These are phyloP conservation scores for Noctilio leporinus DNA, from an alignment of 2,113 vertebrate genomes.

Conservation along the genomic window DNA sequence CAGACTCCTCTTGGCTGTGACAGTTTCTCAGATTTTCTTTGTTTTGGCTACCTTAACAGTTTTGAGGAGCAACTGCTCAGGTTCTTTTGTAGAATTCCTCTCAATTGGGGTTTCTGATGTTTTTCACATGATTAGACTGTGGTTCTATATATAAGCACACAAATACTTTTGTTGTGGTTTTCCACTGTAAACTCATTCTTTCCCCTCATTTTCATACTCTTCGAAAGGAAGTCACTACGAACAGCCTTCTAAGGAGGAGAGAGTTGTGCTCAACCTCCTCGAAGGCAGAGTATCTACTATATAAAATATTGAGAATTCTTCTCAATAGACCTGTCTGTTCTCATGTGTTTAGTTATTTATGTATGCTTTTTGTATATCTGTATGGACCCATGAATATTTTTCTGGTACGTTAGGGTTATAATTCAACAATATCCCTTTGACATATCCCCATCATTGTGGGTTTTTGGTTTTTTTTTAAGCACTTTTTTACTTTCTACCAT, in stretches of 20 bases:
- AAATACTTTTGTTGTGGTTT: neutral
- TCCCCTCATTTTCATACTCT: neutral
- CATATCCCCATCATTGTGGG: neutral
- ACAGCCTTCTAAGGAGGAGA: neutral
- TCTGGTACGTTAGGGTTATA: neutral
- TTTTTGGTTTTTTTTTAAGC: neutral
- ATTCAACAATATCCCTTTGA: neutral
- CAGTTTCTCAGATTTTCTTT: neutral
- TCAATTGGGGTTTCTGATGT: neutral
- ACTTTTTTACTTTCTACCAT: neutral
- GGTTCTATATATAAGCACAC: too few relatives aligned
- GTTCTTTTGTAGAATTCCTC: neutral
- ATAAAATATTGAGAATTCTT: constrained; percentile 27
- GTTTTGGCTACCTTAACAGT: neutral
- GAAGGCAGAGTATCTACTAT: neutral
- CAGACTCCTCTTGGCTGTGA: neutral
- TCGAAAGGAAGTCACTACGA: neutral
- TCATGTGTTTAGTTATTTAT: constrained; percentile 1
- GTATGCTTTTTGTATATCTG: neutral
- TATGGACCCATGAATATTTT: neutral
- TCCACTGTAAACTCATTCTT: neutral
- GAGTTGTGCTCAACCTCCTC: neutral
- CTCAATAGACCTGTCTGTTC: neutral
- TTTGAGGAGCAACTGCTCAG: neutral
- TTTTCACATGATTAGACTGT: neutral